Conservation (phyloP, 2,888 invertebrate species). For the Tenthredo scrophulariae region DNA sequence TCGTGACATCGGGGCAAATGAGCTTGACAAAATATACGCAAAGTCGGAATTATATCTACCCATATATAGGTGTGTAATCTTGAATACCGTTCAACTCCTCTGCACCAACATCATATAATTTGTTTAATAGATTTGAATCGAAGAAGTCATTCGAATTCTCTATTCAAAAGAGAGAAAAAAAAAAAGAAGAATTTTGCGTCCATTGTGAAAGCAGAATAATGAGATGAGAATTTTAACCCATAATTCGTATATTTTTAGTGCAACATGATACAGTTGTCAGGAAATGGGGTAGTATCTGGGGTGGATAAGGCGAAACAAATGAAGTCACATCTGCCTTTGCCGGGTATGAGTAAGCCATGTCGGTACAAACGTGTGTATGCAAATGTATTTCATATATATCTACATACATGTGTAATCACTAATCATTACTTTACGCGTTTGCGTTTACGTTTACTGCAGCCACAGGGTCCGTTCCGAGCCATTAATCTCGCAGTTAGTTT, state of each 20-base stretch:
- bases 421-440: slow-evolving; percentile 69
- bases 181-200: not conserved
- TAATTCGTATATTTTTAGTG: not conserved
- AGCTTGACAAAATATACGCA: slow-evolving; percentile 74
- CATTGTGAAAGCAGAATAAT: not conserved
- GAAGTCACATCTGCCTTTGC: slow-evolving; percentile 62
- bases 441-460: slow-evolving; percentile 48
- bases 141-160: no score
- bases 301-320: slow-evolving; percentile 59
- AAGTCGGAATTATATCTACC: slow-evolving; percentile 60
- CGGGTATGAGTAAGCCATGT: slow-evolving; percentile 49
- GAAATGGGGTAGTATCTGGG: not conserved
- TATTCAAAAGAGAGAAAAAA: not conserved
- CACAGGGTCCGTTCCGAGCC: slow-evolving; percentile 65
- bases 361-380: slow-evolving; percentile 43
- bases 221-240: not conserved
- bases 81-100: not conserved
- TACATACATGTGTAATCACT: slow-evolving; percentile 60
- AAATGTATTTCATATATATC: no score
- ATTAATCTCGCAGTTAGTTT: slow-evolving; percentile 72
- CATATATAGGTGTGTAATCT: not conserved
- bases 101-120: no score
- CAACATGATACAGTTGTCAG: not conserved
- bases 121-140: no score
- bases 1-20: slow-evolving; percentile 66